These are phyloP conservation scores for Aurelia sp. DNA, from an alignment of 30 jellyfish, hydroid and myxozoan genomes.

Conservation along the genomic window DNA sequence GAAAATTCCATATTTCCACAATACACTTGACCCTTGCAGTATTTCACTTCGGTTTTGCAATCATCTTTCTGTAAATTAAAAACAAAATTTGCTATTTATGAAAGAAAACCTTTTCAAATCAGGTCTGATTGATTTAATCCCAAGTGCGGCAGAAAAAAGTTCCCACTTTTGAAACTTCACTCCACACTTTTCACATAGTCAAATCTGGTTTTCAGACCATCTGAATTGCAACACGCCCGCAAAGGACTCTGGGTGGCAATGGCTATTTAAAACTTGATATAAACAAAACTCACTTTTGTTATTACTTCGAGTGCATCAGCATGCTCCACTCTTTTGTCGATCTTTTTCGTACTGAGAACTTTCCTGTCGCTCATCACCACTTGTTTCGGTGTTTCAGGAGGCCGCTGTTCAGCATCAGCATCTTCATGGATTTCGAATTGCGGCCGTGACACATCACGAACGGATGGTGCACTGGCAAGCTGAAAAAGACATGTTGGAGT, in stretches of 20 bases:
- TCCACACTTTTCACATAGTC: no score
- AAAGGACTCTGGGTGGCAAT: no score
- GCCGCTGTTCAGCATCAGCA: not conserved
- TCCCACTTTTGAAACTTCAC: no score
- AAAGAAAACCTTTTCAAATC: no score
- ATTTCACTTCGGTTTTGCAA: slow-evolving; percentile 12
- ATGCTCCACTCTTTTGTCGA: slow-evolving; percentile 25
- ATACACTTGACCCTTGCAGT: slow-evolving; percentile 70
- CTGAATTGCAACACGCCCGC: not conserved
- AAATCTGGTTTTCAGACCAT: not conserved
- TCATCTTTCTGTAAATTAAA: slow-evolving; percentile 32
- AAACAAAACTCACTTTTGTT: slow-evolving; percentile 20
- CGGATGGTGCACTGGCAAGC: not conserved
- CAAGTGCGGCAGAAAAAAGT: not conserved
- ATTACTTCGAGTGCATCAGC: slow-evolving; percentile 2
- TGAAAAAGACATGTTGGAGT: no score
- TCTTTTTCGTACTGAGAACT: slow-evolving; percentile 77
- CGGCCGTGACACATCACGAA: slow-evolving; percentile 14
- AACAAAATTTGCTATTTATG: not conserved
- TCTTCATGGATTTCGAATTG: slow-evolving; percentile 42
- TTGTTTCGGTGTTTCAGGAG: slow-evolving; percentile 59
- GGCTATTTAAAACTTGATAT: not conserved
- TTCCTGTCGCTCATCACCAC: slow-evolving; percentile 63
- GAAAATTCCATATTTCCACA: slow-evolving; percentile 84
- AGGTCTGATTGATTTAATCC: no score